Percentiles rank a stretch among this genome's conserved stretches.
Evolutionary conservation across 2,888 invertebrate genomes (phyloP).

Genomic region (Mythimna vitellina): DNA sequence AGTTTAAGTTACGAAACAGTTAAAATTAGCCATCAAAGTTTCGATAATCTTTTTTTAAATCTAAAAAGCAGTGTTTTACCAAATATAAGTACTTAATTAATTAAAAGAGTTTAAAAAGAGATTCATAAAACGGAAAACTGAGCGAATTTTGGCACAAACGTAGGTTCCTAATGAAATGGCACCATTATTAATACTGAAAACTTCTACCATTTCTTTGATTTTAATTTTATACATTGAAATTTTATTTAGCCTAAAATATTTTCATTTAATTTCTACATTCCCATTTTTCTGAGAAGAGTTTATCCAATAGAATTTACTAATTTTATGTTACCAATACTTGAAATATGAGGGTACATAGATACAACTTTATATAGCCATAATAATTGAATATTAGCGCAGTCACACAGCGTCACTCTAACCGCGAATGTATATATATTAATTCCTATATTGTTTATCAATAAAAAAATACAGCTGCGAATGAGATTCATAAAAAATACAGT

Average conservation of each 20-base stretch:
- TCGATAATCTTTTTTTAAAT: not conserved
- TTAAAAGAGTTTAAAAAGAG: conserved; percentile 7
- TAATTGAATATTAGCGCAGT: conserved; percentile 49
- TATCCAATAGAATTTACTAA: conserved; percentile 38
- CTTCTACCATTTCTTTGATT: conserved; percentile 57
- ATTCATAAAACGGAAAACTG: conserved; percentile 52
- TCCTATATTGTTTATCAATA: conserved; percentile 64
- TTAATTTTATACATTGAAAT: conserved; percentile 35
- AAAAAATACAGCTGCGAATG: conserved; percentile 78
- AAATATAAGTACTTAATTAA: conserved; percentile 33
- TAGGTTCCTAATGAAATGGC: conserved; percentile 69
- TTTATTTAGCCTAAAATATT: conserved; percentile 36
- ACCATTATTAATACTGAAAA: conserved; percentile 70
- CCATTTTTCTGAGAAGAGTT: conserved; percentile 22
- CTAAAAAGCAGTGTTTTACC: conserved; percentile 21
- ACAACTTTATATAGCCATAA: conserved; percentile 33
- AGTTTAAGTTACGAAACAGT: not conserved
- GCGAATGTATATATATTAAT: conserved; percentile 60
- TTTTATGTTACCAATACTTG: conserved; percentile 31
- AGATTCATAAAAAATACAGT: conserved; percentile 78
- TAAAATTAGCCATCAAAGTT: not conserved
- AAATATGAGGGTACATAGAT: conserved; percentile 39
- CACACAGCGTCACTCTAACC: conserved; percentile 70
- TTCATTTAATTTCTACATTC: conserved; percentile 32
- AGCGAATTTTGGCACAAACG: conserved; percentile 73